Conservation (phyloP, 1,140 invertebrate species). For the Latrodectus geometricus region DNA sequence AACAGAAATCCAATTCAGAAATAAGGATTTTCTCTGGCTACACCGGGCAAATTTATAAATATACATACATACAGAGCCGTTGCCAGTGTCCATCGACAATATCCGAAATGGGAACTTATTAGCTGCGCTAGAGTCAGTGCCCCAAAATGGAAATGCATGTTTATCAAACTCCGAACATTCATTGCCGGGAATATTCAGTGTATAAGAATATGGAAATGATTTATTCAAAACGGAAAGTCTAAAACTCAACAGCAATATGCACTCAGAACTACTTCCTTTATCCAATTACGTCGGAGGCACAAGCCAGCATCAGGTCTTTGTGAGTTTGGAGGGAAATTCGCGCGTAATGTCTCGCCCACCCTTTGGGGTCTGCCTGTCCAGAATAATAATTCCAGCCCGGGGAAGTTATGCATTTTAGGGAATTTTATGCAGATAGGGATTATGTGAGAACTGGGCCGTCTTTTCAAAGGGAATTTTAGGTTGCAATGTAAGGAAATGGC, state of each 20-base stretch:
- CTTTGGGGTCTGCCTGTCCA: background rate
- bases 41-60: too few relatives aligned
- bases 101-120: background rate
- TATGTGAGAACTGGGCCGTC: background rate
- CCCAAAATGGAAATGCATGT: background rate
- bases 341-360: background rate
- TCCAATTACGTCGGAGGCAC: background rate
- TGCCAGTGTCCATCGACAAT: too few relatives aligned
- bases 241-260: background rate
- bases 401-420: background rate
- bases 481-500: background rate
- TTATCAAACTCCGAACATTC: background rate
- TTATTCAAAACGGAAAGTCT: background rate
- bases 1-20: too few relatives aligned
- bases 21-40: too few relatives aligned
- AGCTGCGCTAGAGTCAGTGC: background rate
- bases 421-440: background rate
- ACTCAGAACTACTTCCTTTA: background rate
- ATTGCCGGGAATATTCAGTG: background rate
- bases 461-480: too few relatives aligned
- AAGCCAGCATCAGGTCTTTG: too few relatives aligned
- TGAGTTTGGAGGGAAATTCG: background rate
- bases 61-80: too few relatives aligned
- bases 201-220: constrained; percentile 2
- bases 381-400: background rate